A percentile compares a stretch with the other conserved stretches of the same genome.
Conservation (phyloP, 2,113 vertebrate genomes). For the Lynx canadensis region DNA sequence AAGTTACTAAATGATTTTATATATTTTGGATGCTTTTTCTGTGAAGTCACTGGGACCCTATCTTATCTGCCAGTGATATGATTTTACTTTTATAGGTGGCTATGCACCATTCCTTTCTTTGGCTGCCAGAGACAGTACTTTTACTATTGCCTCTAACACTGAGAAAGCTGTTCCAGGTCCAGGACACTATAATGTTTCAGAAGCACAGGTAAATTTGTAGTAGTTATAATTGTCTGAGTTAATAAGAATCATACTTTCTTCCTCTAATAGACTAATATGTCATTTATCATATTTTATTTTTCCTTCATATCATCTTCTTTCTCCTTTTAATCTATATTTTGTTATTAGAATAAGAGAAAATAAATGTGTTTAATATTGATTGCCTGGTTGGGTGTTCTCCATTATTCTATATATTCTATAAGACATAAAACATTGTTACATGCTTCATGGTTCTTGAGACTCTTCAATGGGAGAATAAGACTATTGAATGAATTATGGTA, state of each 20-base stretch:
- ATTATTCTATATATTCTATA: not conserved
- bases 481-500: not conserved
- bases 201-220: slow-evolving; percentile 83
- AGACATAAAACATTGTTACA: slow-evolving; percentile 6
- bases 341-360: not conserved
- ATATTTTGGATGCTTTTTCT: slow-evolving; percentile 26
- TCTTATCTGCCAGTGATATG: not conserved
- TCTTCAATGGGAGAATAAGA: not conserved
- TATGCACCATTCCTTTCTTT: slow-evolving; percentile 92
- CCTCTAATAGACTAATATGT: not conserved
- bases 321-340: slow-evolving; percentile 18
- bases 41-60: not conserved
- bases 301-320: not conserved
- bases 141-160: slow-evolving; percentile 52
- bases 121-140: slow-evolving; percentile 80
- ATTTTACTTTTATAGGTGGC: slow-evolving; percentile 80
- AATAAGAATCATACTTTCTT: slow-evolving; percentile 21
- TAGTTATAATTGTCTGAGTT: not conserved
- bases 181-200: slow-evolving; percentile 86
- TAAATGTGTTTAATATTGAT: not conserved
- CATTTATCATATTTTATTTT: slow-evolving; percentile 41
- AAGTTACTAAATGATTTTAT: slow-evolving; percentile 15
- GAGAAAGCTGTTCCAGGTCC: slow-evolving; percentile 85
- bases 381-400: not conserved
- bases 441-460: not conserved